A percentile compares a stretch with the other conserved stretches of the same genome.
These are phyloP conservation scores for Catagonus wagneri DNA, from an alignment of 2,113 vertebrate genomes.

Conservation along the genomic window DNA sequence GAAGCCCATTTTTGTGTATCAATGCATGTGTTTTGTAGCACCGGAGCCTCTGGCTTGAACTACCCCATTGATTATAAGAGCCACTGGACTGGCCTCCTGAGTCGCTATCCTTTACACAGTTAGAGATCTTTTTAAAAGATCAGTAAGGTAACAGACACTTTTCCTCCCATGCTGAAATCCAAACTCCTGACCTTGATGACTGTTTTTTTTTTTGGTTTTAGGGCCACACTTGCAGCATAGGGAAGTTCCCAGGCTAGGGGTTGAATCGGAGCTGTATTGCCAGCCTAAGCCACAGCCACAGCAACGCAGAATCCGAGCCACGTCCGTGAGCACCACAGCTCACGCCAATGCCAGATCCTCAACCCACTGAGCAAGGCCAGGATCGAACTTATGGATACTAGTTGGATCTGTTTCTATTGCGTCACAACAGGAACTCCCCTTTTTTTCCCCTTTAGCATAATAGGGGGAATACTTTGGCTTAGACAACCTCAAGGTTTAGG, in stretches of 20 bases:
- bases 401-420: no score
- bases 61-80: accelerated
- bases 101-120: neutral
- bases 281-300: no score
- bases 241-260: no score
- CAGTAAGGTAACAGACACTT: neutral
- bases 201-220: no score
- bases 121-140: neutral
- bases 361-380: no score
- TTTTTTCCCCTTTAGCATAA: neutral
- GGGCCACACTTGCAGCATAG: no score
- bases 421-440: no score
- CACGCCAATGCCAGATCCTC: no score
- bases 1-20: neutral
- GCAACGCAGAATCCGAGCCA: no score
- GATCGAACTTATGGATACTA: no score
- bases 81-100: neutral
- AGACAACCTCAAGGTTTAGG: neutral
- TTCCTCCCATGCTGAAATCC: neutral
- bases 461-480: neutral
- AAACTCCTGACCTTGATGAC: neutral
- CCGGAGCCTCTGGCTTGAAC: neutral
- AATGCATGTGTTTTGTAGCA: accelerated
- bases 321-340: no score
- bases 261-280: no score